These are phyloP conservation scores for Acheta domesticus DNA, from an alignment of 2,888 invertebrate species.

Conservation along the genomic window DNA sequence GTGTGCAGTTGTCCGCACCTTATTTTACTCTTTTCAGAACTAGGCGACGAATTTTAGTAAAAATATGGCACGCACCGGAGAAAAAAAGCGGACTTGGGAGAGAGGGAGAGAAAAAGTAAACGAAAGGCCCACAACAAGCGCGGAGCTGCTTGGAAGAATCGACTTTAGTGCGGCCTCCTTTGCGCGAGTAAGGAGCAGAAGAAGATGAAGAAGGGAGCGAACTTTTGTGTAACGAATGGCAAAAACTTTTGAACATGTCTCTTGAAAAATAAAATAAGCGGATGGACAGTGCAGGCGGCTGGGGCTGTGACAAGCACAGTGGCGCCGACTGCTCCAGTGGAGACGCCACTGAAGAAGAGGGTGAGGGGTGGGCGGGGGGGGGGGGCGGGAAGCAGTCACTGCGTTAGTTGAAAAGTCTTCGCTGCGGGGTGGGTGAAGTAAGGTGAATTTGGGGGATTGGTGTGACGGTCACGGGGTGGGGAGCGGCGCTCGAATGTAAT, in stretches of 20 bases:
- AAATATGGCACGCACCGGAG: not conserved
- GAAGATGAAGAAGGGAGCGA: not conserved
- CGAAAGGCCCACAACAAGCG: not conserved
- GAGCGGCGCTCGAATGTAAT: too few relatives aligned
- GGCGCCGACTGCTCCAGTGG: too few relatives aligned
- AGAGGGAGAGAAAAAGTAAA: not conserved
- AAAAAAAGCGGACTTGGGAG: not conserved
- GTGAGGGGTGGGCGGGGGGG: too few relatives aligned
- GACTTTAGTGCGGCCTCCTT: not conserved
- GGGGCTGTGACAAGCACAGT: too few relatives aligned
- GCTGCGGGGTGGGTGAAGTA: too few relatives aligned
- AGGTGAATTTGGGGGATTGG: too few relatives aligned
- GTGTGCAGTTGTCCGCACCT: conserved; percentile 6
- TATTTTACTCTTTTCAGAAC: not conserved
- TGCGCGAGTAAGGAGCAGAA: not conserved
- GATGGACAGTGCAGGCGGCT: not conserved
- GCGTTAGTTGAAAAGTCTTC: too few relatives aligned
- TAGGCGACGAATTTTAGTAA: not conserved
- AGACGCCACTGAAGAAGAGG: too few relatives aligned
- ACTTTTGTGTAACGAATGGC: conserved; percentile 18
- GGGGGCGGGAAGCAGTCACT: too few relatives aligned
- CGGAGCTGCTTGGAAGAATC: not conserved
- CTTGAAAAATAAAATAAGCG: conserved; percentile 6
- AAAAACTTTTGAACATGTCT: not conserved
- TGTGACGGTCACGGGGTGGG: too few relatives aligned